These are phyloP conservation scores for Xylota segnis DNA, from an alignment of 2,888 invertebrate species.

Conservation along the genomic window DNA sequence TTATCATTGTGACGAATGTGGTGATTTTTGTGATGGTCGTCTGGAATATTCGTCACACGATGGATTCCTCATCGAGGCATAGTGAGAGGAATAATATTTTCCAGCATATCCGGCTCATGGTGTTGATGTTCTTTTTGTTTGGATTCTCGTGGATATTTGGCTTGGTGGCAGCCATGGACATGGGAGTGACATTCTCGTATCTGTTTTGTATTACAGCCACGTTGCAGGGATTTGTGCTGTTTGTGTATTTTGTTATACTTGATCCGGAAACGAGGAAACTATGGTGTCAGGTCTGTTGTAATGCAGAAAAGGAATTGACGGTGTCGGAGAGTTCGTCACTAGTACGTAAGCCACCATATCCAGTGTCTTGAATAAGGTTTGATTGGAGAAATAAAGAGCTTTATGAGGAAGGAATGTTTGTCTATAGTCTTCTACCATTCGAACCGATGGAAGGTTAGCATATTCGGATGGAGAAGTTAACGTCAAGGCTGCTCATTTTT, in stretches of 20 bases:
- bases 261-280: slow-evolving; percentile 86
- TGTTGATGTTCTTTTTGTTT: slow-evolving; percentile 87
- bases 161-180: slow-evolving; percentile 85
- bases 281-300: slow-evolving; percentile 82
- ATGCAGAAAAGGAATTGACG: slow-evolving; percentile 48
- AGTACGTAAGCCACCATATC: no score
- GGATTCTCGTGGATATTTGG: slow-evolving; percentile 88
- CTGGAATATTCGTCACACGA: slow-evolving; percentile 82
- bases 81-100: slow-evolving; percentile 79
- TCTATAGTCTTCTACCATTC: no score
- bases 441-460: no score
- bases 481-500: no score
- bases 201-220: slow-evolving; percentile 88
- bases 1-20: slow-evolving; percentile 84
- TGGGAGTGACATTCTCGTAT: slow-evolving; percentile 86
- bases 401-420: no score
- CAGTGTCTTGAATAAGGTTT: no score
- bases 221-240: slow-evolving; percentile 87
- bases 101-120: slow-evolving; percentile 86
- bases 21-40: slow-evolving; percentile 86
- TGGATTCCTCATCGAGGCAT: slow-evolving; percentile 83
- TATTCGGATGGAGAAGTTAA: no score
- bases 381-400: no score
- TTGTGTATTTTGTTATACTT: slow-evolving; percentile 87
- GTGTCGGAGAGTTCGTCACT: slow-evolving; percentile 59